Percentiles rank a stretch among this genome's conserved stretches.
phyloP scores from a whole-genome alignment of 92 coral and sea anemone species.

The Parazoanthus darwini region DNA sequence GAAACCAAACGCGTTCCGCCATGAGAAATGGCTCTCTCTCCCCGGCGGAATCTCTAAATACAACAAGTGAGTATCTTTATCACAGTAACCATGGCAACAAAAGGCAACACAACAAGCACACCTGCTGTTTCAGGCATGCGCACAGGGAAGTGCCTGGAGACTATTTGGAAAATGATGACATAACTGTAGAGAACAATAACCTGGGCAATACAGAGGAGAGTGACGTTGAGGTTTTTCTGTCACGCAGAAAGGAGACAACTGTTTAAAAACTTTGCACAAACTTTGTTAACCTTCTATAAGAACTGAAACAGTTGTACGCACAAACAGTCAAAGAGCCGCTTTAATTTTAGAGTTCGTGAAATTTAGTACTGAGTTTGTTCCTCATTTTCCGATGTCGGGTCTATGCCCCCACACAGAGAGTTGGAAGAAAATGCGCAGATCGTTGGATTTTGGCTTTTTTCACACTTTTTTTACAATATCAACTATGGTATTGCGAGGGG shows the following conservation, averaged over 20 bases:
- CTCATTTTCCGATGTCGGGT: neutral
- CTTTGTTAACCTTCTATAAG: neutral
- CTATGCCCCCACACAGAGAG: neutral
- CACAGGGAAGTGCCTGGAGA: neutral
- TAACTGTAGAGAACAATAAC: conserved; percentile 20
- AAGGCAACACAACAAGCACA: neutral
- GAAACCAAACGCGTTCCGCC: neutral
- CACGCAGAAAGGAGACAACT: conserved; percentile 19
- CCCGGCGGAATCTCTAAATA: neutral
- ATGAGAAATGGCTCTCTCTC: neutral
- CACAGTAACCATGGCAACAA: conserved; percentile 7
- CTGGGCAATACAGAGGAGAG: neutral
- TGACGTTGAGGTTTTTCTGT: neutral
- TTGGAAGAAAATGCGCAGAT: neutral
- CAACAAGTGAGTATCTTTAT: neutral
- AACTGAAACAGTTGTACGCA: too few relatives aligned
- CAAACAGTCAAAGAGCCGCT: too few relatives aligned
- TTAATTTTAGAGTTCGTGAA: too few relatives aligned
- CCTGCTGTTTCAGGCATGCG: conserved; percentile 29
- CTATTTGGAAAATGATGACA: neutral
- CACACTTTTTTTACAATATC: too few relatives aligned
- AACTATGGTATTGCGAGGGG: too few relatives aligned
- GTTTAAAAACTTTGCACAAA: neutral
- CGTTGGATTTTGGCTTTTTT: too few relatives aligned
- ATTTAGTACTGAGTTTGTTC: too few relatives aligned